Base-by-base conservation (phyloP, 2,113 vertebrate genomes). In the Paramisgurnus dabryanus region DNA sequence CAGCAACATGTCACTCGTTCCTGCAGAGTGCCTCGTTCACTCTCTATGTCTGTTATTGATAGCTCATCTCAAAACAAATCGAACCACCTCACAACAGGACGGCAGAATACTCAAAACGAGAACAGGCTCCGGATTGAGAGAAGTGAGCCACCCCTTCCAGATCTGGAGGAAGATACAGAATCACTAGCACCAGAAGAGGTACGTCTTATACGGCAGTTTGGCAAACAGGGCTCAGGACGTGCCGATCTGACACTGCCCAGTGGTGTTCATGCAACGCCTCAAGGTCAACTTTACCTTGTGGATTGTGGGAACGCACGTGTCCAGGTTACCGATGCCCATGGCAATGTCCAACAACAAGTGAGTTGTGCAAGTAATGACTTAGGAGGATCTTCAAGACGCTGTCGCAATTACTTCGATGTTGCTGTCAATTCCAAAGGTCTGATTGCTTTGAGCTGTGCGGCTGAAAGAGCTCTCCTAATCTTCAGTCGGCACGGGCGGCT, bases 221-320 rank as follows among this genome's bases (percentile, higher is more conserved):
- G 94, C 10, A 95, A 93, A 78, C 91, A 91, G 81, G 94, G 94
- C 18, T 93, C 92, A 5, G 91, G 91, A 12, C 87, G 91, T 7
- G 86, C 93, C 18, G 93, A 94, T 40, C 86, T 94, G 64, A 92
- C 90, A 3, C 82, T 95, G 5, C 94, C 93, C n/a, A 93, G 91
- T 80, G 94, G 94, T 11, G 81, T 94, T 15, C 89, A 92, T 27
- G 83, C 84, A 39, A 92, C 91, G 1, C 84, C 88, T 4, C 87
- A 91, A 53, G 92, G 93, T 2, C 88, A 92, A 17, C 87, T 95
- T 18, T 95, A 91, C 49, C 87, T 94, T 18, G 94, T 94, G 34
- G 94, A 95, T 77, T 93, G 92, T 17, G 94, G 94, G 60, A 95
- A 95, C 69, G 89, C 90, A n/a, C 91, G 94, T 27, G 77, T 94